Percentiles rank a stretch among this genome's conserved stretches.
These are phyloP conservation scores for Drosophila bipectinata DNA, from an alignment of 1,140 invertebrate genomes.

Conservation along the genomic window DNA sequence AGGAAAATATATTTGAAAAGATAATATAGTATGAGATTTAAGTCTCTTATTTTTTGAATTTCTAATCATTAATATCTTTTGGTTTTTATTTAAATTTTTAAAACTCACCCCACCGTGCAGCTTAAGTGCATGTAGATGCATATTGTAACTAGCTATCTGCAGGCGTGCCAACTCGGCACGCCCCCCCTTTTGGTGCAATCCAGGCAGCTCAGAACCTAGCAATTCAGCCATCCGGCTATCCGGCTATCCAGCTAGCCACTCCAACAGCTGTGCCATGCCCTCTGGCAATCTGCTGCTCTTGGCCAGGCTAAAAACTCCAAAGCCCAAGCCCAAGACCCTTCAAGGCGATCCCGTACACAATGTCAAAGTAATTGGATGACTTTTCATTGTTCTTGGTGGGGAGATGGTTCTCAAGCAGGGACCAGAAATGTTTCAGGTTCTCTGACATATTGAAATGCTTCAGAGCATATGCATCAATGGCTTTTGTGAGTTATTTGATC, in stretches of 20 bases:
- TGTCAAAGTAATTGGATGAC: constrained; percentile 81
- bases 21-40: no score
- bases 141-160: constrained; percentile 72
- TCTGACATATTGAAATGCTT: constrained; percentile 67
- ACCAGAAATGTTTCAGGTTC: constrained; percentile 16
- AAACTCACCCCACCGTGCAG: constrained; percentile 38
- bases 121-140: constrained; percentile 49
- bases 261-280: constrained; percentile 48
- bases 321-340: background rate
- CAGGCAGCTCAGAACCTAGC: constrained; percentile 7
- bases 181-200: constrained; percentile 27
- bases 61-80: background rate
- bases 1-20: background rate
- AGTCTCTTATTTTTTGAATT: background rate
- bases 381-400: constrained; percentile 51
- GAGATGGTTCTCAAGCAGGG: constrained; percentile 1
- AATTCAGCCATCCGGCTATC: constrained; percentile 27
- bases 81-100: background rate
- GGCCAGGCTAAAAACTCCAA: constrained; percentile 11
- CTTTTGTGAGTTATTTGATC: constrained; percentile 21
- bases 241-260: constrained; percentile 34
- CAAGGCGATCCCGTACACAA: constrained; percentile 44
- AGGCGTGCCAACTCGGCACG: constrained; percentile 56
- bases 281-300: constrained; percentile 40
- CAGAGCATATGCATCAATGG: constrained; percentile 72